phyloP scores from a whole-genome alignment of 1,140 invertebrate genomes.

The Drosophila simulans region DNA sequence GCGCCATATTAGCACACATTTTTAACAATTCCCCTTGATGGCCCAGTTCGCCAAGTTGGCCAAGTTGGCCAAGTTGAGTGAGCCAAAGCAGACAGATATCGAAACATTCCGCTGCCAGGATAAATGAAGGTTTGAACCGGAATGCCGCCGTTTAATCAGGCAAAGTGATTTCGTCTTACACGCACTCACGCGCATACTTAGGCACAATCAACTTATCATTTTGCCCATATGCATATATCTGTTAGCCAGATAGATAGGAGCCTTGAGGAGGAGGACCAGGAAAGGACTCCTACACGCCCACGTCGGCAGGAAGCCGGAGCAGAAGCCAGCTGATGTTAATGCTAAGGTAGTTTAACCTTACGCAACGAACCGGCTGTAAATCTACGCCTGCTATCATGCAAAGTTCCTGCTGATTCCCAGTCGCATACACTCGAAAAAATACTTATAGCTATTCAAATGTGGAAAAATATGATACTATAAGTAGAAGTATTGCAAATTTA shows the following conservation, averaged over 20 bases:
- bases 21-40: constrained; percentile 78
- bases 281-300: constrained; percentile 1
- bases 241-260: constrained; percentile 11
- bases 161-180: constrained; percentile 70
- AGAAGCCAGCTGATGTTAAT: constrained; percentile 63
- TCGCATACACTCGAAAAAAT: constrained; percentile 15
- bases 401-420: constrained; percentile 56
- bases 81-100: not conserved
- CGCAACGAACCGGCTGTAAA: constrained; percentile 72
- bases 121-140: constrained; percentile 43
- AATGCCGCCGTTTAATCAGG: constrained; percentile 78
- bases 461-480: not conserved
- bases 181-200: constrained; percentile 15
- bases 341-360: constrained; percentile 74
- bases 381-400: constrained; percentile 69
- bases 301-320: constrained; percentile 59
- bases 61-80: constrained; percentile 52
- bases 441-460: not conserved
- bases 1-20: constrained; percentile 72
- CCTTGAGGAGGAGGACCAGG: not conserved
- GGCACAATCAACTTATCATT: constrained; percentile 68
- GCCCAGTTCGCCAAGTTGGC: constrained; percentile 45
- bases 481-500: no score
- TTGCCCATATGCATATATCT: constrained; percentile 35
- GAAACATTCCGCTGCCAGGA: constrained; percentile 9